Conservation (phyloP, 2,113 vertebrate genomes). For the Ailurus styani region DNA sequence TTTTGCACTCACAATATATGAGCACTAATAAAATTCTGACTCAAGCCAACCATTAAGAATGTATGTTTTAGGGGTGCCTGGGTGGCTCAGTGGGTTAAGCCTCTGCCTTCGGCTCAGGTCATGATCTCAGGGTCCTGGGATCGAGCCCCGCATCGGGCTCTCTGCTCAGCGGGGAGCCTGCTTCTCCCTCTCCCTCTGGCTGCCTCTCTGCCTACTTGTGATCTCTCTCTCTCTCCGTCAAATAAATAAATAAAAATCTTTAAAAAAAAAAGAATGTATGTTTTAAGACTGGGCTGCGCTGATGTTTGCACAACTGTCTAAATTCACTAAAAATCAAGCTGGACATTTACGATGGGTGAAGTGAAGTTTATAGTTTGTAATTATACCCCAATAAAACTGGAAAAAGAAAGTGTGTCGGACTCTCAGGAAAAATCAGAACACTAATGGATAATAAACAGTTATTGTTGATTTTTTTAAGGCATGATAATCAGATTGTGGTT, state of each 20-base stretch:
- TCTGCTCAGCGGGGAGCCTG: no score
- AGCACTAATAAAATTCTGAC: constrained; percentile 6
- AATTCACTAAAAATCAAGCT: not conserved
- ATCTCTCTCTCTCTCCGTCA: no score
- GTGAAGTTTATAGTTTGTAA: not conserved
- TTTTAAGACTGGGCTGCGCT: not conserved
- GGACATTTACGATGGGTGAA: not conserved
- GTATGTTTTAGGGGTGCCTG: no score
- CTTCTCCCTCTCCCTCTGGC: no score
- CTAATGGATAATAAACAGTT: not conserved
- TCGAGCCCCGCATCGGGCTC: no score
- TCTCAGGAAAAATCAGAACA: not conserved
- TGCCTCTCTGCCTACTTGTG: no score
- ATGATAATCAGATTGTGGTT: not conserved
- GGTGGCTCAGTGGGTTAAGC: no score
- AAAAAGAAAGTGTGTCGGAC: not conserved
- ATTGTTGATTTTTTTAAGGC: not conserved
- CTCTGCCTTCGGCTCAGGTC: no score
- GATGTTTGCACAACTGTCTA: not conserved
- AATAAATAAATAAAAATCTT: no score
- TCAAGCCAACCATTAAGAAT: not conserved
- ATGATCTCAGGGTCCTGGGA: no score
- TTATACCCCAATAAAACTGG: constrained; percentile 14
- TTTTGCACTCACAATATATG: not conserved
- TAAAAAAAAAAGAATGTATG: no score